Evolutionary conservation across 2,797 vertebrate species (phyloP).

Genomic region (Falco columbarius): DNA sequence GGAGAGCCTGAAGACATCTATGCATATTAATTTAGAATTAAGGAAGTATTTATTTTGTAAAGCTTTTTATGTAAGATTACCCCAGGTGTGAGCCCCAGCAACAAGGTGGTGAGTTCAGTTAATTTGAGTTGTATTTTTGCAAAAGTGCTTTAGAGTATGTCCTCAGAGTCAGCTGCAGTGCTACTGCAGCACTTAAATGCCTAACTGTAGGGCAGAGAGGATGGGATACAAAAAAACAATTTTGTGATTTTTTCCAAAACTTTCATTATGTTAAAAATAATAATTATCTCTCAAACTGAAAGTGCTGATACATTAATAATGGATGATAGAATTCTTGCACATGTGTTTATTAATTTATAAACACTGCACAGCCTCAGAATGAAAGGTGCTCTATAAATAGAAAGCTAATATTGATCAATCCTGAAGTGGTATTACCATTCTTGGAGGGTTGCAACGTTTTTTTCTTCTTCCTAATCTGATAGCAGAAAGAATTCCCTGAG

Average conservation of each 20-base stretch:
- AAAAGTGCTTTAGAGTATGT: neutral
- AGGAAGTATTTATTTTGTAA: neutral
- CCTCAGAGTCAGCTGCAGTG: neutral
- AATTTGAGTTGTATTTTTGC: neutral
- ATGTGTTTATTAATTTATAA: conserved; percentile 67
- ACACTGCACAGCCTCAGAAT: neutral
- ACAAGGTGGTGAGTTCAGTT: neutral
- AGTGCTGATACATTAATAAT: conserved; percentile 48
- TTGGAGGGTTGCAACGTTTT: neutral
- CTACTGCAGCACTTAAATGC: neutral
- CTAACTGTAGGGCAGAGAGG: neutral
- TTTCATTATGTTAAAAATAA: neutral
- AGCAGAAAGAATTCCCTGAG: conserved; percentile 19
- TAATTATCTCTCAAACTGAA: conserved; percentile 14
- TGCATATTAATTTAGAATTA: neutral
- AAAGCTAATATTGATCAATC: conserved; percentile 53
- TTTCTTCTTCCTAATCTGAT: neutral
- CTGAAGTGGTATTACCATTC: conserved; percentile 14
- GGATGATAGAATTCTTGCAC: conserved; percentile 43
- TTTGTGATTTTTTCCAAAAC: neutral
- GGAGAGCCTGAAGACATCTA: neutral
- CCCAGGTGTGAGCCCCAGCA: neutral
- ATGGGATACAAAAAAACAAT: neutral
- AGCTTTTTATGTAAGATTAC: neutral
- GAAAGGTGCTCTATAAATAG: conserved; percentile 48